phyloP scores from a whole-genome alignment of 1,140 invertebrate genomes.

The Nasonia vitripennis region DNA sequence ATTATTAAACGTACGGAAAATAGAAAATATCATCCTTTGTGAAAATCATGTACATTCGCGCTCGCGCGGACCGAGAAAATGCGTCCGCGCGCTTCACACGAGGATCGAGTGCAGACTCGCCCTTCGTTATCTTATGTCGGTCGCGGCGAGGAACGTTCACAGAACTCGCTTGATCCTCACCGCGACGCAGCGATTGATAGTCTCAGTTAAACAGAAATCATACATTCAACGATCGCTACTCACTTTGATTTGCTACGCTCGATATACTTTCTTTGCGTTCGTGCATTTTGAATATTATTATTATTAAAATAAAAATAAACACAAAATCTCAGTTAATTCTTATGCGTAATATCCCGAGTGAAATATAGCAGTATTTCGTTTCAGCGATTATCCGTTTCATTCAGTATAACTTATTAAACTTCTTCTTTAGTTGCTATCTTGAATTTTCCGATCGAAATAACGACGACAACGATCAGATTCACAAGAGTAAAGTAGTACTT shows the following conservation, averaged over 20 bases:
- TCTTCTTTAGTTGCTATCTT: not conserved
- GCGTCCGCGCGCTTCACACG: conserved; percentile 31
- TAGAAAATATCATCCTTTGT: conserved; percentile 62
- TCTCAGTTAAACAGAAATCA: conserved; percentile 35
- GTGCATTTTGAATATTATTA: conserved; percentile 1
- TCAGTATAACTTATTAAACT: not conserved
- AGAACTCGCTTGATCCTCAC: conserved; percentile 32
- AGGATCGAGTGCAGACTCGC: not conserved
- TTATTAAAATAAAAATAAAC: conserved; percentile 6
- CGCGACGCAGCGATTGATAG: conserved; percentile 5
- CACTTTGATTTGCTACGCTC: conserved; percentile 27
- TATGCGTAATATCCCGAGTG: not conserved
- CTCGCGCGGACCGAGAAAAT: not conserved
- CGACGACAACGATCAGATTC: conserved; percentile 11
- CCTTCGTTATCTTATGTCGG: conserved; percentile 6
- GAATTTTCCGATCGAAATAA: conserved; percentile 7
- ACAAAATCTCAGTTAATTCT: conserved; percentile 1
- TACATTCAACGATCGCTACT: conserved; percentile 15
- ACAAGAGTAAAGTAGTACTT: conserved; percentile 7
- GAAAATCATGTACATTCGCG: conserved; percentile 60
- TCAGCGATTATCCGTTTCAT: not conserved
- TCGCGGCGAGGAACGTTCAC: conserved; percentile 56
- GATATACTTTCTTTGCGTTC: conserved; percentile 5
- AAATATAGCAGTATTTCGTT: conserved; percentile 26
- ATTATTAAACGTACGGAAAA: conserved; percentile 62